Base-by-base conservation (phyloP, 1,140 invertebrate genomes). In the Ctenoplectra terminalis region DNA sequence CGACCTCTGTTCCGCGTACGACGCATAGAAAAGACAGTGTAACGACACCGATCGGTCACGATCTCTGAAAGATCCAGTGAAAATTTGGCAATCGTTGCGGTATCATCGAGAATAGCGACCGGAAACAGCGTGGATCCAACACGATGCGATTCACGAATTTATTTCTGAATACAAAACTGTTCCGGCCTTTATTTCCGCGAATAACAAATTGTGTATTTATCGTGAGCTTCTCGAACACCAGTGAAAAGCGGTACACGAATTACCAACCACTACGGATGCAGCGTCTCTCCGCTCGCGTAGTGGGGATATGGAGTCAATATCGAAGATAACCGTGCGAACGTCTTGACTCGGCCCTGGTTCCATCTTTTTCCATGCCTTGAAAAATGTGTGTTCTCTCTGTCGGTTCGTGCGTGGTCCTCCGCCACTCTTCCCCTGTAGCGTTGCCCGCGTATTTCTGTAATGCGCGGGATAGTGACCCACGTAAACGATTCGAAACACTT, bases 251-350 rank as follows among this genome's bases (percentile, higher is more conserved):
- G 1, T 26, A 15, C 29, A n/a, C 56, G 8, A 46, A 0, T n/a
- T 29, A 17, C 8, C 7, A 46, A 64, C 60, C 34, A 69, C 54
- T 37, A 29, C 54, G 29, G 54, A 69, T 78, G 66, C 66, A 73
- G 7, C 7, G 20, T 26, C 66, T 26, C 66, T 67, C 5, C 2
- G 50, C 15, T 23, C 20, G 26, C 2, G n/a, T 8, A 40, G 67
- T 37, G 37, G 70, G 34, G 71, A 46, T 48, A 56, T n/a, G 50
- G 40, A 81, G 79, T 67, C 79, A 74, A 75, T 81, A 81, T 81
- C 79, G 79, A 81, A 75, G 79, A 81, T 81, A 75, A 81, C 71
- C 79, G 71, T 81, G 79, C 72, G 80, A 82, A 82, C 71, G 66
- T 77, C 80, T 82, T 78, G 73, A 63, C 77, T 82, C 74, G 80